phyloP scores from a whole-genome alignment of 2,113 vertebrate genomes.

The Varanus komodoensis region DNA sequence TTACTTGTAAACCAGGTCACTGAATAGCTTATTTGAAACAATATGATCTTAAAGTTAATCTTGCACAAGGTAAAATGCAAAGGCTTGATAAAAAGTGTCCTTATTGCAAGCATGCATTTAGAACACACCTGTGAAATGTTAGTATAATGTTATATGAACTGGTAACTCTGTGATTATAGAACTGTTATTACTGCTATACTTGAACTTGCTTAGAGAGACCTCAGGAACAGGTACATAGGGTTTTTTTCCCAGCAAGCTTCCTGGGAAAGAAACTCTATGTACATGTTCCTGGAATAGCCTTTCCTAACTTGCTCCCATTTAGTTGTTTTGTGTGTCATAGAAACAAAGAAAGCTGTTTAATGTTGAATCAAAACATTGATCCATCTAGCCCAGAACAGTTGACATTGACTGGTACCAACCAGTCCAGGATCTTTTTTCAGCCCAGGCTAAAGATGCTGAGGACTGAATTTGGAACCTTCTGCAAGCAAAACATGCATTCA shows the following conservation, averaged over 20 bases:
- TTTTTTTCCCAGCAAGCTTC: not conserved
- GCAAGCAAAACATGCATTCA: no score
- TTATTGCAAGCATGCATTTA: not conserved
- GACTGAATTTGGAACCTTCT: no score
- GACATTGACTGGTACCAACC: no score
- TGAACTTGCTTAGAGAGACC: not conserved
- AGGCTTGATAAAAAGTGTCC: not conserved
- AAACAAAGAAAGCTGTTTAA: no score
- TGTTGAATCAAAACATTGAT: no score
- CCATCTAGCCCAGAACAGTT: no score
- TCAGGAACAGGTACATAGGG: not conserved
- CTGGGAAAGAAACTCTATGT: no score
- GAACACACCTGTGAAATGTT: not conserved
- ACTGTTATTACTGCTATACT: not conserved
- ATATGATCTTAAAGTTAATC: conserved; percentile 67
- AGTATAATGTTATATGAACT: not conserved
- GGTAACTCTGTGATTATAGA: not conserved
- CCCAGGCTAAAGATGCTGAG: no score
- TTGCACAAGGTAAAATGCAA: conserved; percentile 56
- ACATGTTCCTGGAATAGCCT: not conserved
- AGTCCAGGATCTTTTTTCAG: no score
- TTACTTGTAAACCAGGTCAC: conserved; percentile 26
- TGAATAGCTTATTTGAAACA: conserved; percentile 66
- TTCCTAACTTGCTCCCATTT: no score
- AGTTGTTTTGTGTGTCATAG: no score